Evolutionary conservation across 2,797 vertebrate species (phyloP).

Genomic region (Tokudaia muenninki): DNA sequence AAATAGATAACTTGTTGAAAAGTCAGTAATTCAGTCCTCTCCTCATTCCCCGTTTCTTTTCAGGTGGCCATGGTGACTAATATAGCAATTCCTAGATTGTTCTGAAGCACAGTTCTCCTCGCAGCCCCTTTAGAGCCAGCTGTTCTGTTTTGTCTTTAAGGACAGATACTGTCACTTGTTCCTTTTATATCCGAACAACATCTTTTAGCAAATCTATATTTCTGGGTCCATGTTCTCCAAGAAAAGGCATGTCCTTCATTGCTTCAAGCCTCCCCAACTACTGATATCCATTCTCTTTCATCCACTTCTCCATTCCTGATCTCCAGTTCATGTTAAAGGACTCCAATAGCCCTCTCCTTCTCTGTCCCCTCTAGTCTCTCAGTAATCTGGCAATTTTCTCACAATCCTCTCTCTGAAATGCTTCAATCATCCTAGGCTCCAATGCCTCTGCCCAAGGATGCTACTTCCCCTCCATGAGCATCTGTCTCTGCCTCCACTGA

Average conservation of each 20-base stretch:
- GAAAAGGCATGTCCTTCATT: background rate
- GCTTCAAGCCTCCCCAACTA: background rate
- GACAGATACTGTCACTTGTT: background rate
- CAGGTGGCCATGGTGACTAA: rapidly evolving
- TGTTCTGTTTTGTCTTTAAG: background rate
- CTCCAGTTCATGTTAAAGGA: background rate
- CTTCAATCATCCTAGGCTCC: background rate
- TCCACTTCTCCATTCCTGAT: background rate
- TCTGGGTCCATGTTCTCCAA: background rate
- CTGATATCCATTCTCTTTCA: background rate
- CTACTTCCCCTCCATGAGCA: rapidly evolving
- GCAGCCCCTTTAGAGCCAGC: background rate
- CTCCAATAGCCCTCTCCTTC: background rate
- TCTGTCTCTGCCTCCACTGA: background rate
- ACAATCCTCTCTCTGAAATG: background rate
- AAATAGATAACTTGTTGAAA: background rate
- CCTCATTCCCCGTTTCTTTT: rapidly evolving
- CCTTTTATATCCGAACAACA: background rate
- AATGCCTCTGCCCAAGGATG: background rate
- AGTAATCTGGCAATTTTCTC: background rate
- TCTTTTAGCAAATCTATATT: constrained; percentile 6
- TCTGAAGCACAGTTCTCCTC: background rate
- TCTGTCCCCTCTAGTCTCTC: background rate
- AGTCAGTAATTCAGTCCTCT: too few species aligned
- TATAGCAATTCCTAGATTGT: background rate